Base-by-base conservation (phyloP, 2,888 invertebrate species). In the Perithous albicinctus region DNA sequence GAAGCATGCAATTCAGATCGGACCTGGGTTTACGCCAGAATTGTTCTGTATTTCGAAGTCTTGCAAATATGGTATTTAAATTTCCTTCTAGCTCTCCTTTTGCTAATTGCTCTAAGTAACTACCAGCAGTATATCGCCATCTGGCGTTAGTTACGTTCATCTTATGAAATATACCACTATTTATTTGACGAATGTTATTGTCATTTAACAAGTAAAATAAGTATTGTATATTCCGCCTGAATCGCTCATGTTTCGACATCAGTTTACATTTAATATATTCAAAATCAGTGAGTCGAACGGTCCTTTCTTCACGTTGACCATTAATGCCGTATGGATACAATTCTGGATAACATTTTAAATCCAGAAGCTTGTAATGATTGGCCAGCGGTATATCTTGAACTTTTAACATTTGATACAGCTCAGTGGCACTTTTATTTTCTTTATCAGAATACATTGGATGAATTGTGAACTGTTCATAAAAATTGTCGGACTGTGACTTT, bases 201-300 rank as follows among this genome's bases (percentile, higher is more conserved):
- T 87, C 78, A 67, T 88, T 85, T 59, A 87, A 72, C 48, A 86
- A 76, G 72, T 80, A 87, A 56, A 88, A 88, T 23, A 88, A 10
- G 59, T 84, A 84, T 54, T 82, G 83, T 12, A 73, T 67, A 81
- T 89, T 86, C 32, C 82, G 56, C 29, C 88, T 61, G 79, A 87
- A 89, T 75, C 81, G 75, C 18, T 83, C 54, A 81, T 87, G 75
- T 20, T 70, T 80, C 12, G 87, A 89, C 76, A 83, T 80, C n/a
- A 89, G 43, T 75, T 75, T 64, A 6, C 61, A 46, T 78, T 87
- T 87, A 23, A 86, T 83, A 66, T 78, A 86, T 67, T 86, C 82
- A 54, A 77, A 81, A 61, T 82, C 74, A 4, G 74, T 70, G 1
- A 89, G 54, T 56, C 72, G 80, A 18, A 78, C 48, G 18, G 56